These are phyloP conservation scores for Stichodactyla mertensii DNA, from an alignment of 64 coral and sea anemone species.

Conservation along the genomic window DNA sequence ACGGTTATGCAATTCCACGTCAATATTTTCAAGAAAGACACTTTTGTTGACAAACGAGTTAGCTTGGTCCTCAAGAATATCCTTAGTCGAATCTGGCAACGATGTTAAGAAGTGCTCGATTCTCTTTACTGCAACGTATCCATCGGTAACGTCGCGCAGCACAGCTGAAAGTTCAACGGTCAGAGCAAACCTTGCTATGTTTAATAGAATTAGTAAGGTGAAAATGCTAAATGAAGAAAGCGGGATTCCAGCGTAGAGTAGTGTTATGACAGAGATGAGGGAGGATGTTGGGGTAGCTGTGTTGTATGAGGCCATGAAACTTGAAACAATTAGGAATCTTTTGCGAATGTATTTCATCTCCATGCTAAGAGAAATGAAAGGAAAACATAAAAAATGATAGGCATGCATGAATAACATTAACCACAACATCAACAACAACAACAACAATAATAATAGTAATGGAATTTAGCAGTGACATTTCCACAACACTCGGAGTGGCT, in stretches of 20 bases:
- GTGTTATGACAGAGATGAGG: constrained; percentile 49
- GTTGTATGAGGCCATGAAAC: constrained; percentile 31
- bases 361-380: constrained; percentile 11
- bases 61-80: not conserved
- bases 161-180: not conserved
- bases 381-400: not conserved
- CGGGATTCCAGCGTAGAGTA: constrained; percentile 36
- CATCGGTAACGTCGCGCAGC: not conserved
- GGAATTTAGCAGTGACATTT: too few relatives aligned
- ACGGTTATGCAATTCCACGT: not conserved
- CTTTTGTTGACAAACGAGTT: not conserved
- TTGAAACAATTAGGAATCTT: constrained; percentile 39
- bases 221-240: constrained; percentile 54
- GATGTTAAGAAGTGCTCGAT: constrained; percentile 5
- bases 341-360: constrained; percentile 45
- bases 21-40: not conserved
- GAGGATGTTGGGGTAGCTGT: constrained; percentile 28
- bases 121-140: not conserved
- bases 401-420: too few relatives aligned
- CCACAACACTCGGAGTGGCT: too few relatives aligned
- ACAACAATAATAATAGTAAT: too few relatives aligned
- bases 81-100: not conserved
- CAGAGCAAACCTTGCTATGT: constrained; percentile 1
- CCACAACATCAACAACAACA: too few relatives aligned
- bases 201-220: constrained; percentile 39